Evolutionary conservation across 2,888 invertebrate species (phyloP), one percentile per base, ranked within the genome.

Genomic region (Ametastegia equiseti): DNA sequence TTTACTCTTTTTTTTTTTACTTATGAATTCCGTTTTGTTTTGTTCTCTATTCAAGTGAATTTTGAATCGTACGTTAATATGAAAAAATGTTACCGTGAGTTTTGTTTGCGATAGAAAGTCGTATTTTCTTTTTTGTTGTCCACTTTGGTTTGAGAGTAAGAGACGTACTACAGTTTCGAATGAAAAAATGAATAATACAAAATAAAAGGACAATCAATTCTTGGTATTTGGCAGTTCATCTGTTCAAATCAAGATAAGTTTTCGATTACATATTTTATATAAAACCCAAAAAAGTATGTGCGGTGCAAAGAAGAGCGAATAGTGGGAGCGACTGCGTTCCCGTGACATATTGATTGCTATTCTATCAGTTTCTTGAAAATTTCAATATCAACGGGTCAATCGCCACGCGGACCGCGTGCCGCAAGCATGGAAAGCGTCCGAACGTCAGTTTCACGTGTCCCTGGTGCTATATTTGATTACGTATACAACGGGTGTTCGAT

Each of bases 401-500:
- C 23, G 71, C 45, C 45, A 45, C 45, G 45, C 27, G 27, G 50
- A 11, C 36, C 54, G 45, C 75, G 19, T 54, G 54, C 50, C 50
- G 33, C n/a, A 36, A 75, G 54, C 50, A 73, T 50, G 73, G 36
- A 54, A 75, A 75, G 45, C 42, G 50, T 75, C 23, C 30, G n/a
- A 75, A 75, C 75, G 75, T 75, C 75, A 54, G 75, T 75, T 75
- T 75, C 33, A 75, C 75, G 75, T 50, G 75, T 75, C 7, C 27
- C 3, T 75, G n/a, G 1, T n/a, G 45, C 75, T 71, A 30, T 45
- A 71, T 71, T 45, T 47, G 42, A 45, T 23, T 47, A 7, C 15
- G 15, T 19, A 33, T 54, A 19, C 27, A 75, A 45, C 75, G 75
- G 75, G 75, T 75, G 75, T 75, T 30, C 36, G 1, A 47, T 71